These are phyloP conservation scores for Cynoglossus semilaevis DNA, from an alignment of 2,113 vertebrate genomes.

Conservation along the genomic window DNA sequence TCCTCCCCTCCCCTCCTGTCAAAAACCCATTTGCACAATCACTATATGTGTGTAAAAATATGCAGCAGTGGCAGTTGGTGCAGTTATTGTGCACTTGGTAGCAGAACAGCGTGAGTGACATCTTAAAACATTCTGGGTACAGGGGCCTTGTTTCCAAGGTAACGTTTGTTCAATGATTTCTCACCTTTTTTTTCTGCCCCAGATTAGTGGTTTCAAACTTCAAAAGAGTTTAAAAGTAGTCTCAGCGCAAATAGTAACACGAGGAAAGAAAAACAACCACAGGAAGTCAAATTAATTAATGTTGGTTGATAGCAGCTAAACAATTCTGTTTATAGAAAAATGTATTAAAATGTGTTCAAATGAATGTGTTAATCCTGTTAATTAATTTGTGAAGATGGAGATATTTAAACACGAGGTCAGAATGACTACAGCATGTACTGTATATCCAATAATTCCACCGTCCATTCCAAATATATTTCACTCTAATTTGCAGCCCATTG, in stretches of 20 bases:
- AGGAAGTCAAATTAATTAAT: too few relatives aligned
- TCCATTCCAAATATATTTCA: too few relatives aligned
- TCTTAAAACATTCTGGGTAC: slow-evolving; percentile 36
- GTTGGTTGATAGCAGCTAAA: too few relatives aligned
- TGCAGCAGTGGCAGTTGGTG: not conserved
- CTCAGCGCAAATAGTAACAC: not conserved
- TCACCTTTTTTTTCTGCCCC: slow-evolving; percentile 3
- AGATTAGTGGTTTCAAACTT: slow-evolving; percentile 21
- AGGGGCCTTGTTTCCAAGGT: slow-evolving; percentile 43
- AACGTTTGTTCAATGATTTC: slow-evolving; percentile 46
- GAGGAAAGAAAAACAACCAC: slow-evolving; percentile 5
- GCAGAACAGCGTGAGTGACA: slow-evolving; percentile 36
- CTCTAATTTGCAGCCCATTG: too few relatives aligned
- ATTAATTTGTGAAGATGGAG: too few relatives aligned
- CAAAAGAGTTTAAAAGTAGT: slow-evolving; percentile 13
- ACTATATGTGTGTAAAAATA: not conserved
- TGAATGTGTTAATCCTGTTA: too few relatives aligned
- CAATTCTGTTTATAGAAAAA: too few relatives aligned
- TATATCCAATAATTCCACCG: too few relatives aligned
- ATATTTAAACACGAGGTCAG: too few relatives aligned
- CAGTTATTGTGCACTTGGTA: slow-evolving; percentile 15
- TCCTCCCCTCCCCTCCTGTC: not conserved
- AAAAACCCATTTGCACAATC: not conserved
- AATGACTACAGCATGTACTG: too few relatives aligned
- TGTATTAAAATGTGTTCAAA: too few relatives aligned